phyloP scores from a whole-genome alignment of 1,140 invertebrate species.

The Euura saliciscinereae region DNA sequence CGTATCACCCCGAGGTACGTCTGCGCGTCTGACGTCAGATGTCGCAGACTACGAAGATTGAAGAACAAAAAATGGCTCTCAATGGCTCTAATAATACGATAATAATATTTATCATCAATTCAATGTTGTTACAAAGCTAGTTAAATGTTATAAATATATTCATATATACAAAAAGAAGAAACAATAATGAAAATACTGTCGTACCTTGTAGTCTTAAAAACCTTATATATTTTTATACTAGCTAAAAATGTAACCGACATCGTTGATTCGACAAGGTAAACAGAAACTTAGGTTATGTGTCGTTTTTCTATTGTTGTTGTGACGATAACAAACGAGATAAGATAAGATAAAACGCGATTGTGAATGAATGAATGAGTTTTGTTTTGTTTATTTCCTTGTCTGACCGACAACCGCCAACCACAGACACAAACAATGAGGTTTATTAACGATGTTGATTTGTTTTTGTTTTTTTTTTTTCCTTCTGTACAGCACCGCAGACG shows the following conservation, averaged over 20 bases:
- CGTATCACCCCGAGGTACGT: too few species aligned
- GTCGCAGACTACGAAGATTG: too few species aligned
- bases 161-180: background rate
- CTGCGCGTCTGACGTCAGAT: too few species aligned
- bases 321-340: background rate
- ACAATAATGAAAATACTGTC: slow-evolving; percentile 48
- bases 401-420: too few species aligned
- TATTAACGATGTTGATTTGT: background rate
- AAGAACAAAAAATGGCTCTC: too few species aligned
- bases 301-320: background rate
- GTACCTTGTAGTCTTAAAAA: slow-evolving; percentile 45
- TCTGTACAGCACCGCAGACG: slow-evolving; percentile 34
- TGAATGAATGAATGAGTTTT: too few species aligned
- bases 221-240: slow-evolving; percentile 43
- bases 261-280: too few species aligned
- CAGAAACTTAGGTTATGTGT: too few species aligned
- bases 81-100: background rate
- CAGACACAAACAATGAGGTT: background rate
- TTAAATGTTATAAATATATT: background rate
- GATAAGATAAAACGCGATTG: too few species aligned
- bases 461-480: background rate
- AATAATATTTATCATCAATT: slow-evolving; percentile 19
- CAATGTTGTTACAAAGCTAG: slow-evolving; percentile 40
- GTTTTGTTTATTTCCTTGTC: too few species aligned
- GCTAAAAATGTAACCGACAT: slow-evolving; percentile 28